Evolutionary conservation across 2,888 invertebrate genomes (phyloP), one percentile per base, ranked within the genome.

Genomic region (Caenorhabditis sulstoni): DNA sequence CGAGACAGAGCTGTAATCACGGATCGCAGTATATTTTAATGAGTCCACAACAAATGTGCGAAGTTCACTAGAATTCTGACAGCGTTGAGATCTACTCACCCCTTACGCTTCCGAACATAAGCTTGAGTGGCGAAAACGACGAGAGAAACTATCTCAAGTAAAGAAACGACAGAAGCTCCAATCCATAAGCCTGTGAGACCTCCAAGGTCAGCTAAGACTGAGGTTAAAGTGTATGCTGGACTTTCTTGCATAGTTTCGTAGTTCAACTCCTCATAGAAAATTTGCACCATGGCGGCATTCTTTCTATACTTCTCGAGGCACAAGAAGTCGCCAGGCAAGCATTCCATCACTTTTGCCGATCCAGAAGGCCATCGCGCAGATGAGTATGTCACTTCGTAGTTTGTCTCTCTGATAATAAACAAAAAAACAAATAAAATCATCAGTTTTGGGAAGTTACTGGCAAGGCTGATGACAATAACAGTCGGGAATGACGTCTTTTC

Each of bases 271-370:
- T 90, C 90, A 64, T 90, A 90, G 75, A 90, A 90, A 7, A 90
- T 87, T 78, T 90, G 90, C n/a, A 90, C 81, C 88, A 90, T 88
- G 8, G 90, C 90, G 4, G 90, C 89, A 47, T 90, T 90, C 49
- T 85, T 86, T 22, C 89, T 74, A 61, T 90, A 90, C 64, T 88
- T 88, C 59, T 90, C 89, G 23, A 89, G 80, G 70, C 89, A 89
- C 47, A 90, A 55, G 50, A 83, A 85, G 79, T 89, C 89, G n/a
- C 82, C 84, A 1, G 87, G 82, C 8, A 83, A 71, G 57, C 89
- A 89, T 70, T 89, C 89, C 86, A 90, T 86, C 4, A 89, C 85
- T 76, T 90, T 90, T 3, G 89, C 87, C 1, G 90, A 89, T 14
- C 89, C 90, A 0, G 90, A 89, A 0, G 90, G 90, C 90, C 90